Base-by-base conservation (phyloP, 1,140 invertebrate species). In the Drosophila funebris region DNA sequence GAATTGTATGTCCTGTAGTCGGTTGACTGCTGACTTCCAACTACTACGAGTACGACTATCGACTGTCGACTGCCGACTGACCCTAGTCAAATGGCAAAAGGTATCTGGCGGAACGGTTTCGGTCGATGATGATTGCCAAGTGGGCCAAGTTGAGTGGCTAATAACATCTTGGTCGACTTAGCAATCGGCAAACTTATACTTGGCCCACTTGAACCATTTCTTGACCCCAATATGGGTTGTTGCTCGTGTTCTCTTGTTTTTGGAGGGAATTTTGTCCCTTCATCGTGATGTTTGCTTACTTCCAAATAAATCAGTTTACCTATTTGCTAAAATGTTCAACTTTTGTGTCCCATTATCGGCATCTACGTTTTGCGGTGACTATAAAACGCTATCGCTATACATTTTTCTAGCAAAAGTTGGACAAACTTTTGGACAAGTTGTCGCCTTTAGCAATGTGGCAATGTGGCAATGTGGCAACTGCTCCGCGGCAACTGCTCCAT, bases 341-440 rank as follows among this genome's bases (percentile, higher is more conserved):
- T 71, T 53, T 53, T 58, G 27, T 31, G 31, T 36, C 29, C 61
- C 62, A 67, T 76, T 76, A 76, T 72, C 60, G 68, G 33, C 31
- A 33, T 39, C 57, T 37, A 7, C 16, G 11, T 9, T 46, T 53
- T 52, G 8, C 53, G 9, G 18, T 53, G 36, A 2, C 43, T 16
- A 20, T 33, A 24, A 58, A 52, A 52, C n/a, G 43, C 20, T 60
- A 68, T 52, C 64, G 48, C 39, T 0, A 13, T 16, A 43, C 14
- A 24, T 43, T 44, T 52, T 20, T 20, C 33, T n/a, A 56, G 36
- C 18, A 3, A 18, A 54, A 69, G 41, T 52, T 63, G 24, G 8
- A 16, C 11, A 39, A 57, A 74, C 39, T 41, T 74, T 68, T 50
- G 33, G 4, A 5, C 22, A 60, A 33, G 27, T 62, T 54, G 58